Base-by-base conservation (phyloP, 2,113 vertebrate genomes). In the Platysteira castanea region DNA sequence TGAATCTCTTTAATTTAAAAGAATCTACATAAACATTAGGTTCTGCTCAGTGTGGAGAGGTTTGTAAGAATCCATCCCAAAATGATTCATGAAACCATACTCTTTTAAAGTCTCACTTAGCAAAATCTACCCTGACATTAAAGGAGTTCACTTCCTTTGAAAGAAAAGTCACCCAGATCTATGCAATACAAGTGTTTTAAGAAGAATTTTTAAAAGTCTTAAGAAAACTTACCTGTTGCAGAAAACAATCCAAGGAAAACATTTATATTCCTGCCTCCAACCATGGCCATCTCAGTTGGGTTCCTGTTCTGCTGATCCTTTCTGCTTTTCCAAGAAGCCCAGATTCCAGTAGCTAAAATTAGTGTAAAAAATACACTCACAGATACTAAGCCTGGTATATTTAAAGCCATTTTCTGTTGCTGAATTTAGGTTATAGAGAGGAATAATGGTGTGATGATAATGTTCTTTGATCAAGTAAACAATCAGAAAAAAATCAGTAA, bases 301-400 rank as follows among this genome's bases (percentile, higher is more conserved):
- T 89, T 97, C n/a, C 95, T 96, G 70, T 93, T 97, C 73, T 97
- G 97, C 87, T 98, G 97, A 13, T 97, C 93, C 77, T 96, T 98
- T 85, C 96, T 98, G 77, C 98, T 98, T 89, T 98, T 98, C 97
- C 97, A 90, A 42, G 98, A 98, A 15, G 98, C 98, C 98, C 98
- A 99, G 33, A 98, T 96, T 68, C 98, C 97, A 35, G 89, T 98
- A n/a, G 89, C 96, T 87, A 97, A 94, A 90, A 97, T 98, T 61
- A 98, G 18, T 1, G 33, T 44, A 54, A 98, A 98, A 90, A 98
- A 98, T 33, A 97, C 52, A 74, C 97, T 77, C 35, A 98, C 75
- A 8, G 97, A 97, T 67, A 98, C 85, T 49, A 98, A 93, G 35
- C 96, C 97, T 56, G 93, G 84, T 79, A 97, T 44, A 77, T 97